A percentile compares a stretch with the other conserved stretches of the same genome.
These are phyloP conservation scores for Pyrgus malvae DNA, from an alignment of 2,888 invertebrate genomes.

Conservation along the genomic window DNA sequence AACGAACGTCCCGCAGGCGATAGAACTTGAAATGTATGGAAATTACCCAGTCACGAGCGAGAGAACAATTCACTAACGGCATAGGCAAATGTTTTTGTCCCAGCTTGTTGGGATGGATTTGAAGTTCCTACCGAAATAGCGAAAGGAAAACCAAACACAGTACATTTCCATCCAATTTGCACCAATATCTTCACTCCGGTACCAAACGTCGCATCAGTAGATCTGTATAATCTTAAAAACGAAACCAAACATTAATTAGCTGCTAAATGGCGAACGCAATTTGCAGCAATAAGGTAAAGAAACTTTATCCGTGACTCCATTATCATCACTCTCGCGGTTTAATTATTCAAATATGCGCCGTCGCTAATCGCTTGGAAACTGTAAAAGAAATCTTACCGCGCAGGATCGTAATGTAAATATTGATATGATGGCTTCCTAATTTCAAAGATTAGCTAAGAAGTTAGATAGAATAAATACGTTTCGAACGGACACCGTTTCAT, in stretches of 20 bases:
- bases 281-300: not conserved
- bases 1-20: constrained; percentile 82
- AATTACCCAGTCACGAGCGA: constrained; percentile 81
- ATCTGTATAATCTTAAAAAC: not conserved
- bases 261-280: not conserved
- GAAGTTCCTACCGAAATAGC: constrained; percentile 51
- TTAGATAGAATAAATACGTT: constrained; percentile 72
- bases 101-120: constrained; percentile 75
- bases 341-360: constrained; percentile 16
- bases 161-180: constrained; percentile 4
- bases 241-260: not conserved
- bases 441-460: constrained; percentile 62
- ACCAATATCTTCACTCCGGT: not conserved
- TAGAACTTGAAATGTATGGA: constrained; percentile 82
- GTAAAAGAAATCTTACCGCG: constrained; percentile 12
- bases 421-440: constrained; percentile 49
- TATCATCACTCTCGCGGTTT: constrained; percentile 4
- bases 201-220: not conserved
- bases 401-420: constrained; percentile 31
- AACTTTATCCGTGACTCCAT: constrained; percentile 12
- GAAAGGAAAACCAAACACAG: constrained; percentile 28
- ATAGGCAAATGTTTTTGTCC: constrained; percentile 81
- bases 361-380: constrained; percentile 13
- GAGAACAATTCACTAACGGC: constrained; percentile 81
- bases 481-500: constrained; percentile 74